phyloP scores from a whole-genome alignment of 2,113 vertebrate genomes.

The Hipposideros armiger region DNA sequence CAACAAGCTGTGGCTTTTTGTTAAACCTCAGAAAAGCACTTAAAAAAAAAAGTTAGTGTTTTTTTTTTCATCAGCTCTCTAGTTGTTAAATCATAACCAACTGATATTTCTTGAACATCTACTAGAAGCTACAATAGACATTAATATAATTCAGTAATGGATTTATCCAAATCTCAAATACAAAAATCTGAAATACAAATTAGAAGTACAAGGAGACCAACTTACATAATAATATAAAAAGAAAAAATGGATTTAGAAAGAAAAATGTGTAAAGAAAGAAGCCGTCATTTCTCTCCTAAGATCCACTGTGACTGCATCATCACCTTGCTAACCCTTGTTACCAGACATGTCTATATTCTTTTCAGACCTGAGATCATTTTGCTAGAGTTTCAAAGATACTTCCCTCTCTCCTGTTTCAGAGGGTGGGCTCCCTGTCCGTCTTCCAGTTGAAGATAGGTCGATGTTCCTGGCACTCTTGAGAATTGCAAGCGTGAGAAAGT shows the following conservation, averaged over 20 bases:
- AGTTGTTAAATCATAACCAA: slow-evolving; percentile 19
- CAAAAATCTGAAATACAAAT: not conserved
- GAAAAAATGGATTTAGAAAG: not conserved
- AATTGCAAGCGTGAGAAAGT: not conserved
- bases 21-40: slow-evolving; percentile 57
- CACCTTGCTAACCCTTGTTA: not conserved
- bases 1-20: slow-evolving; percentile 46
- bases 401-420: not conserved
- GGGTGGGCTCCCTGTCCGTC: not conserved
- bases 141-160: not conserved
- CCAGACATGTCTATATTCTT: not conserved
- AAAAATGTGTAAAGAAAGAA: not conserved
- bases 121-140: not conserved
- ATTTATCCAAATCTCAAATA: not conserved
- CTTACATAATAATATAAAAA: not conserved
- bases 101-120: slow-evolving; percentile 33
- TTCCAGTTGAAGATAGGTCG: not conserved
- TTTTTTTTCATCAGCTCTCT: slow-evolving; percentile 40
- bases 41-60: not conserved
- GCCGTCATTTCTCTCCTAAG: not conserved
- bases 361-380: not conserved
- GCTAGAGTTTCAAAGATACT: not conserved
- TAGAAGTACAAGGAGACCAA: not conserved
- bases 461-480: not conserved
- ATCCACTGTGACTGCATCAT: no score